These are phyloP conservation scores for Leptopterna dolabrata DNA, from an alignment of 2,888 invertebrate species.

Conservation along the genomic window DNA sequence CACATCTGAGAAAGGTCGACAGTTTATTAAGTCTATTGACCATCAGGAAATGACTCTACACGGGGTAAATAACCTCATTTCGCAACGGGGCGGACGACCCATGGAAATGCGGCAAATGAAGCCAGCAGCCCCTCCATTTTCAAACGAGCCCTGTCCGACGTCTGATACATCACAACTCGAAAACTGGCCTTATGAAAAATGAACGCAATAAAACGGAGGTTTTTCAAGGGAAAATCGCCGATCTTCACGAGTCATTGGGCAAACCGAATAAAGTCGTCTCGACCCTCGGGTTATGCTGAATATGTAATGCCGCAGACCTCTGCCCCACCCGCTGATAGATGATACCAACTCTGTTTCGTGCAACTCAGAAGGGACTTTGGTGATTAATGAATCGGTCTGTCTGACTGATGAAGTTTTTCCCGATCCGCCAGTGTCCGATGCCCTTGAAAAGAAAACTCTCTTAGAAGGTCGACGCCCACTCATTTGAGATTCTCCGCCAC, in stretches of 20 bases:
- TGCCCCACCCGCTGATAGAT: slow-evolving; percentile 30
- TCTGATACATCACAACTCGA: neutral
- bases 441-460: neutral
- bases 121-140: neutral
- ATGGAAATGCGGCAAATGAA: slow-evolving; percentile 3
- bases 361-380: neutral
- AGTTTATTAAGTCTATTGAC: neutral
- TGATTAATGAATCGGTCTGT: slow-evolving; percentile 24
- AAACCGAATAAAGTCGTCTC: slow-evolving; percentile 33
- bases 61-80: neutral
- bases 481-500: slow-evolving; percentile 18
- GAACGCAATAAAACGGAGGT: slow-evolving; percentile 24
- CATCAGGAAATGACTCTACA: neutral
- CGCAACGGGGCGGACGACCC: neutral
- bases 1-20: neutral
- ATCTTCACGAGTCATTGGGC: slow-evolving; percentile 43
- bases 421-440: neutral
- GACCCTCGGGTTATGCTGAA: slow-evolving; percentile 5
- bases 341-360: slow-evolving; percentile 45
- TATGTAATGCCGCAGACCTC: neutral
- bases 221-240: slow-evolving; percentile 41
- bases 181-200: slow-evolving; percentile 23
- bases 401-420: slow-evolving; percentile 17
- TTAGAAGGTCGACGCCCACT: slow-evolving; percentile 13
- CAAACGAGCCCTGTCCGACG: neutral